Evolutionary conservation across 2,113 vertebrate genomes (phyloP), one percentile per base, ranked within the genome.

Genomic region (Callipepla californica): DNA sequence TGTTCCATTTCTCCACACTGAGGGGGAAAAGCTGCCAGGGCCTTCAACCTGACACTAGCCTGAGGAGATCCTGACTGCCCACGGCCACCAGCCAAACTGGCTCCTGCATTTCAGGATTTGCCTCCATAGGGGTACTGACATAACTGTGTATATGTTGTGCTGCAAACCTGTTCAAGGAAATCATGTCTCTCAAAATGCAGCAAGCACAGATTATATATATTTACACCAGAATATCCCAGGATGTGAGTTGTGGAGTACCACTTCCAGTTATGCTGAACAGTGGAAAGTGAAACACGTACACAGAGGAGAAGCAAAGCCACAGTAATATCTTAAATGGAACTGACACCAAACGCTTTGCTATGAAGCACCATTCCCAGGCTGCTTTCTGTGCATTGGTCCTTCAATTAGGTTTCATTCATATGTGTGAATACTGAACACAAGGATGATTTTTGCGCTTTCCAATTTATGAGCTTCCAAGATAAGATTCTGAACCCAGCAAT

Each of bases 61-160:
- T 48, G 59, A 11, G 25, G 32, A 85, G 45, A 57, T 21, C 30
- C 44, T n/a, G 40, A 25, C 51, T 55, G 45, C 25, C 51, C 40
- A 61, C 0, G 15, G 26, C 0, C 6, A n/a, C 74, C 13, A 26
- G 45, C 20, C 42, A 72, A 19, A 22, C 19, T 2, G 2, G 40
- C 23, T 65, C 50, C 62, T 47, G 55, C 38, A 19, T 69, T 75
- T 36, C 38, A 75, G 84, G 75, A 47, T 53, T 47, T 6, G 45
- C 7, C 16, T 32, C n/a, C 1, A 1, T 15, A 53, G 45, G 51
- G 30, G 8, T 53, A 45, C 28, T 73, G 32, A 57, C 25, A 38
- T 13, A 78, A 34, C 47, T 32, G 9, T 21, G 34, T n/a, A 59
- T 32, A 40, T 11, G 22, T 5, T 23, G 5, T 53, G 40, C 51